These are phyloP conservation scores for Decapterus maruadsi DNA, from an alignment of 2,797 vertebrate species.

Conservation along the genomic window DNA sequence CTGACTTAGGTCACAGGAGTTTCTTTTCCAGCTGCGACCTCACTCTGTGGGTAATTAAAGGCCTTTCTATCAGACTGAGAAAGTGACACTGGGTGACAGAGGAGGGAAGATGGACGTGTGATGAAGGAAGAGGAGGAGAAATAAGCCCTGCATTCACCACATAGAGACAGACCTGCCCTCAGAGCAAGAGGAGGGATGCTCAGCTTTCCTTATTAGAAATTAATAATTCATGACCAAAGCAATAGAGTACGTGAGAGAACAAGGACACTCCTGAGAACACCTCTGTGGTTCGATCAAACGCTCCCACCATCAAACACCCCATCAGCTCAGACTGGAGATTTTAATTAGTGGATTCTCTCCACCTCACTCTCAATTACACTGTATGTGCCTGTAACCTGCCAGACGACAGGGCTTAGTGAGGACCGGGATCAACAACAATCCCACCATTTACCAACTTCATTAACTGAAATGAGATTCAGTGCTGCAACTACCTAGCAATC, in stretches of 20 bases:
- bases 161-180: conserved; percentile 29
- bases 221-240: conserved; percentile 74
- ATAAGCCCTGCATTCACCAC: conserved; percentile 30
- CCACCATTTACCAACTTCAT: too few species aligned
- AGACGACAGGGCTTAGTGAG: too few species aligned
- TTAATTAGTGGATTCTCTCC: not conserved
- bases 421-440: too few species aligned
- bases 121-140: conserved; percentile 20
- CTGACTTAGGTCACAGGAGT: too few species aligned
- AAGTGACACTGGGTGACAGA: conserved; percentile 16
- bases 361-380: not conserved
- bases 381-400: not conserved
- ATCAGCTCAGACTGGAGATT: not conserved
- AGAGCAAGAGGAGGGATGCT: conserved; percentile 51
- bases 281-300: not conserved
- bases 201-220: conserved; percentile 78
- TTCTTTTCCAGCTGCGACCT: too few species aligned
- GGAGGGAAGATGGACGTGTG: conserved; percentile 7
- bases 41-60: not conserved
- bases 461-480: too few species aligned
- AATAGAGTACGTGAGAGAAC: conserved; percentile 11
- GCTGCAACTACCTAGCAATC: too few species aligned
- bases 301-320: not conserved
- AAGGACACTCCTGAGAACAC: conserved; percentile 16
- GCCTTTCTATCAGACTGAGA: conserved; percentile 33